Conservation (phyloP, 2,797 vertebrate species). For the Echiichthys vipera region DNA sequence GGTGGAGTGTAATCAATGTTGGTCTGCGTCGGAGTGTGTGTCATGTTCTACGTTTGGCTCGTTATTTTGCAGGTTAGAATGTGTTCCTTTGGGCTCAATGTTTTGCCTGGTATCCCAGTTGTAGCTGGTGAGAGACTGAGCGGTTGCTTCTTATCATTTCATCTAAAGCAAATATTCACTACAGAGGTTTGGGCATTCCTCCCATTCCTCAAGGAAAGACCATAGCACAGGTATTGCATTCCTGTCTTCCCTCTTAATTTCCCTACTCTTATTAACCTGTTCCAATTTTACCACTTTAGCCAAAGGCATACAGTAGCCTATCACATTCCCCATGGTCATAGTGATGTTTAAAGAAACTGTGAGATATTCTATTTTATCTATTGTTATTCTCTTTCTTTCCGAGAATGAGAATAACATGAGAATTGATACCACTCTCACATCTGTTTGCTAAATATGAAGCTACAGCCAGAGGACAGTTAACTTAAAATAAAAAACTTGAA, state of each 20-base stretch:
- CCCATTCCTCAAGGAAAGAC: conserved; percentile 57
- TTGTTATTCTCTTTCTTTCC: neutral
- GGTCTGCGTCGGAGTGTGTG: neutral
- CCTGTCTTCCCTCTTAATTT: conserved; percentile 27
- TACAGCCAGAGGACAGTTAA: neutral
- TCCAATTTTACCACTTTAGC: conserved; percentile 1
- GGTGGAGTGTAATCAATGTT: conserved; percentile 14
- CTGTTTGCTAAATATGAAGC: neutral
- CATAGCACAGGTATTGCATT: conserved; percentile 40
- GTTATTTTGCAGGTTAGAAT: conserved; percentile 11
- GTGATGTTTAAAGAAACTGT: neutral
- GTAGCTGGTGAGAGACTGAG: conserved; percentile 28
- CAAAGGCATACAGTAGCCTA: neutral
- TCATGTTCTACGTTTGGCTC: conserved; percentile 12
- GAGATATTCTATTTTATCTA: neutral
- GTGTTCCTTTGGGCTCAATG: neutral
- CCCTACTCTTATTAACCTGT: conserved; percentile 18
- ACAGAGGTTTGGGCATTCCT: conserved; percentile 58
- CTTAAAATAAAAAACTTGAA: neutral
- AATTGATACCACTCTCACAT: neutral
- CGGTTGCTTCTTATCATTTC: conserved; percentile 60
- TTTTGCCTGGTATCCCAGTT: conserved; percentile 10
- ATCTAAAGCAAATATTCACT: conserved; percentile 67
- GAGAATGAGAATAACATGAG: neutral
- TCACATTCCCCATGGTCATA: neutral